phyloP scores from a whole-genome alignment of 2,888 invertebrate species.

The Paralinhomoeus sp. region DNA sequence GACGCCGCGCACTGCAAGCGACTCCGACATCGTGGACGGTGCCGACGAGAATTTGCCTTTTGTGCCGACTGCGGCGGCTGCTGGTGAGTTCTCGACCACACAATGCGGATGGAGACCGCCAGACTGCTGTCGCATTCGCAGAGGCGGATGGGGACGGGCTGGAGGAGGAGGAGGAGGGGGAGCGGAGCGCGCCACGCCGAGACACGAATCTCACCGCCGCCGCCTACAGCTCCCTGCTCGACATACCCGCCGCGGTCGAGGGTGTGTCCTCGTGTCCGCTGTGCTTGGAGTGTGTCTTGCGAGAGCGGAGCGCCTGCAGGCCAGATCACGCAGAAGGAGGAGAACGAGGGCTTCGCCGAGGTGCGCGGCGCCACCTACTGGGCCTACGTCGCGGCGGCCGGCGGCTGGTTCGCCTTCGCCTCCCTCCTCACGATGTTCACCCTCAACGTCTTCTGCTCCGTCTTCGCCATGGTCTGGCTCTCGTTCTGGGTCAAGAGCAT shows the following conservation, averaged over 20 bases:
- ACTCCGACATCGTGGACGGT: no score
- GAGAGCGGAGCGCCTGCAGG: no score
- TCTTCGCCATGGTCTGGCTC: constrained; percentile 40
- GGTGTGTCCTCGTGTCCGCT: no score
- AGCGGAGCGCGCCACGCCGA: background rate
- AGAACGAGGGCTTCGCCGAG: constrained; percentile 16
- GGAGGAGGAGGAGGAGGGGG: background rate
- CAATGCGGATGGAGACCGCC: no score
- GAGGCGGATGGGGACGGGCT: background rate
- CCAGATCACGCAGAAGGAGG: constrained; percentile 26
- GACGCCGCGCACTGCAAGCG: no score
- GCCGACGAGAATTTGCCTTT: no score
- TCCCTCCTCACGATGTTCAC: constrained; percentile 27
- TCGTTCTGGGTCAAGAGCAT: constrained; percentile 36
- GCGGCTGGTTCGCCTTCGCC: background rate
- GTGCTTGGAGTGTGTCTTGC: no score
- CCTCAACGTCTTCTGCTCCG: constrained; percentile 33
- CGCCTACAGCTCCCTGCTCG: background rate
- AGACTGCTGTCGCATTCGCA: no score
- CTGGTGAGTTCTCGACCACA: no score
- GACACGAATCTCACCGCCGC: no score
- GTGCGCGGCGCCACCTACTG: constrained; percentile 14
- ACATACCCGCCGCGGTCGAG: constrained; percentile 8
- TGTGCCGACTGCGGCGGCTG: no score
- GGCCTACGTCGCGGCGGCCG: constrained; percentile 24